Evolutionary conservation across 1,140 invertebrate species (phyloP).

Genomic region (Danaus plexippus): DNA sequence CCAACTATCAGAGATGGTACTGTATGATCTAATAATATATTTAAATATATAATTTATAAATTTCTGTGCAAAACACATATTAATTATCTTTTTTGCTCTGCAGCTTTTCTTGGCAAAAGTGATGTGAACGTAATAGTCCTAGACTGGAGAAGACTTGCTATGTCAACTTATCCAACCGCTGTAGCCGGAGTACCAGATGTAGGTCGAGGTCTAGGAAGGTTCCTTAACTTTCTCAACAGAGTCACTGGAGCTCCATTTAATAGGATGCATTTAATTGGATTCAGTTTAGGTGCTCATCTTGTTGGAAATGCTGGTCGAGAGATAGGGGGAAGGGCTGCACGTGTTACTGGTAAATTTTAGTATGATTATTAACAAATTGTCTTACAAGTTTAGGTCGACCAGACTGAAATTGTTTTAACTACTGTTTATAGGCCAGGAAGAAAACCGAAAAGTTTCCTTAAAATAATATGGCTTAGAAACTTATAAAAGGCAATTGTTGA

Average conservation of each 20-base stretch:
- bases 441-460: too few relatives aligned
- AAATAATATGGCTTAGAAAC: too few relatives aligned
- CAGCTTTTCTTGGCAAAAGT: too few relatives aligned
- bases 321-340: slow-evolving; percentile 32
- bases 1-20: slow-evolving; percentile 35
- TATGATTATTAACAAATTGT: too few relatives aligned
- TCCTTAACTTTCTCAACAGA: slow-evolving; percentile 60
- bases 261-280: slow-evolving; percentile 88
- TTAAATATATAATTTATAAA: too few relatives aligned
- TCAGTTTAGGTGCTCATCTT: slow-evolving; percentile 89
- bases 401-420: too few relatives aligned
- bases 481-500: too few relatives aligned
- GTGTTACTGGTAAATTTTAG: slow-evolving; percentile 32
- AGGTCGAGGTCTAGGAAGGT: slow-evolving; percentile 41
- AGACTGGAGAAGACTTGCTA: slow-evolving; percentile 8
- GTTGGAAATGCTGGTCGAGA: slow-evolving; percentile 81
- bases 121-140: slow-evolving; percentile 10
- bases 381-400: too few relatives aligned
- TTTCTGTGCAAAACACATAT: too few relatives aligned
- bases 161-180: slow-evolving; percentile 1
- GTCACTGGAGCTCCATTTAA: slow-evolving; percentile 35
- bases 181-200: slow-evolving; percentile 50
- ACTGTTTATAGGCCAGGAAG: too few relatives aligned
- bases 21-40: too few relatives aligned
- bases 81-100: too few relatives aligned